phyloP scores from a whole-genome alignment of 1,140 invertebrate genomes.

The Belonocnema kinseyi region DNA sequence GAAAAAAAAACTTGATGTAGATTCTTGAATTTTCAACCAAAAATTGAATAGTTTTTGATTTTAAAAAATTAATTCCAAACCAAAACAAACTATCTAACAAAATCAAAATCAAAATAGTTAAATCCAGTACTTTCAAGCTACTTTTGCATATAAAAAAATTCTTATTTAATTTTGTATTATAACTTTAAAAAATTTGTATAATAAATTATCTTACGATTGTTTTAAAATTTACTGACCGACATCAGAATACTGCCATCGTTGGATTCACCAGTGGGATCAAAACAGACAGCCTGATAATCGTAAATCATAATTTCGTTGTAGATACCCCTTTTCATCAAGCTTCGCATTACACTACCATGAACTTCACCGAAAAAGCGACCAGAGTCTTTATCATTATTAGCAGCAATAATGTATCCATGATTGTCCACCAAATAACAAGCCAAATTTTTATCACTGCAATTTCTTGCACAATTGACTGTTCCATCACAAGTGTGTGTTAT shows the following conservation, averaged over 20 bases:
- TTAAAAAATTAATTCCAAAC: too few relatives aligned
- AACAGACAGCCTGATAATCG: slow-evolving; percentile 94
- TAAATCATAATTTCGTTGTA: slow-evolving; percentile 86
- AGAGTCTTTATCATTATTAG: slow-evolving; percentile 82
- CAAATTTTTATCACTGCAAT: slow-evolving; percentile 83
- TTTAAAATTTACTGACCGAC: slow-evolving; percentile 76
- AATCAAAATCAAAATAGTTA: too few relatives aligned
- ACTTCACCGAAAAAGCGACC: slow-evolving; percentile 93
- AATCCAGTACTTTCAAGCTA: too few relatives aligned
- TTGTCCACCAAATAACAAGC: slow-evolving; percentile 93
- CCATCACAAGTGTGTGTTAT: slow-evolving; percentile 77
- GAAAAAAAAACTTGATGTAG: too few relatives aligned
- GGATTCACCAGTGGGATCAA: slow-evolving; percentile 78
- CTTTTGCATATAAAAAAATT: too few relatives aligned
- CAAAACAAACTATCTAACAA: too few relatives aligned
- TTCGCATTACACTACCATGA: slow-evolving; percentile 84
- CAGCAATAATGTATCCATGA: slow-evolving; percentile 90
- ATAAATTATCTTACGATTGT: not conserved
- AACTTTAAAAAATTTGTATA: too few relatives aligned
- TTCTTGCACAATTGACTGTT: slow-evolving; percentile 74
- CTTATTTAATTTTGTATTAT: too few relatives aligned
- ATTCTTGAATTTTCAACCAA: too few relatives aligned
- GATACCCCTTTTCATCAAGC: slow-evolving; percentile 85
- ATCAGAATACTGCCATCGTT: slow-evolving; percentile 79
- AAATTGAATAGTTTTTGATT: too few relatives aligned